These are phyloP conservation scores for Sterna hirundo DNA, from an alignment of 2,113 vertebrate genomes.

Conservation along the genomic window DNA sequence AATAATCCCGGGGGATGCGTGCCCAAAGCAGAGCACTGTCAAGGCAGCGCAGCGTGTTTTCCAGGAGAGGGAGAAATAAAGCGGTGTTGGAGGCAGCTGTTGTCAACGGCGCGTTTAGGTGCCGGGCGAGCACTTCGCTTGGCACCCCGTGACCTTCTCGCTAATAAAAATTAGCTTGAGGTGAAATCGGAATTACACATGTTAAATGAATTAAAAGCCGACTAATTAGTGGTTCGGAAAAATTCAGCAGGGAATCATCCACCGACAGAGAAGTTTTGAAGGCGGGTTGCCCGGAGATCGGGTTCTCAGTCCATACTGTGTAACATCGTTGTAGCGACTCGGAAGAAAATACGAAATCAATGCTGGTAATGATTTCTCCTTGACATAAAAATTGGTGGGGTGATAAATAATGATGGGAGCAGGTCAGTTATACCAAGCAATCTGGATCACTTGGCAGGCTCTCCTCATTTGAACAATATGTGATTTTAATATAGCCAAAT, in stretches of 20 bases:
- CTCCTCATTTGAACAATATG: constrained; percentile 60
- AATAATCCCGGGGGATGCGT: rapidly evolving
- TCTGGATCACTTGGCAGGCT: constrained; percentile 60
- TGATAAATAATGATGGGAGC: constrained; percentile 55
- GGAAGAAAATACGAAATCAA: not conserved
- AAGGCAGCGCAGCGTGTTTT: rapidly evolving
- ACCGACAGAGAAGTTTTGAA: not conserved
- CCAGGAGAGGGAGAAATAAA: not conserved
- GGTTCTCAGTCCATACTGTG: not conserved
- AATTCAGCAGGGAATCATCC: not conserved
- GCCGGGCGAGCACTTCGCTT: rapidly evolving
- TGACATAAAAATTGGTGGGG: constrained; percentile 36
- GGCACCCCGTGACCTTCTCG: not conserved
- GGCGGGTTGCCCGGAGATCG: not conserved
- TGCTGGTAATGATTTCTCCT: constrained; percentile 29
- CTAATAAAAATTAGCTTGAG: not conserved
- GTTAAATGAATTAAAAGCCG: not conserved
- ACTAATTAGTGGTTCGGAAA: not conserved
- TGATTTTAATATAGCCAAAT: constrained; percentile 68
- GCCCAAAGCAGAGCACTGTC: rapidly evolving
- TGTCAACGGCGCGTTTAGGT: rapidly evolving
- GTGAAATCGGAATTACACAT: not conserved
- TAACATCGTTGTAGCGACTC: not conserved
- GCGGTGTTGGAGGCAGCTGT: rapidly evolving
- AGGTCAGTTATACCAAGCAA: constrained; percentile 56